Evolutionary conservation across 2,888 invertebrate species (phyloP), one percentile per base, ranked within the genome.

Genomic region (Salticus scenicus): DNA sequence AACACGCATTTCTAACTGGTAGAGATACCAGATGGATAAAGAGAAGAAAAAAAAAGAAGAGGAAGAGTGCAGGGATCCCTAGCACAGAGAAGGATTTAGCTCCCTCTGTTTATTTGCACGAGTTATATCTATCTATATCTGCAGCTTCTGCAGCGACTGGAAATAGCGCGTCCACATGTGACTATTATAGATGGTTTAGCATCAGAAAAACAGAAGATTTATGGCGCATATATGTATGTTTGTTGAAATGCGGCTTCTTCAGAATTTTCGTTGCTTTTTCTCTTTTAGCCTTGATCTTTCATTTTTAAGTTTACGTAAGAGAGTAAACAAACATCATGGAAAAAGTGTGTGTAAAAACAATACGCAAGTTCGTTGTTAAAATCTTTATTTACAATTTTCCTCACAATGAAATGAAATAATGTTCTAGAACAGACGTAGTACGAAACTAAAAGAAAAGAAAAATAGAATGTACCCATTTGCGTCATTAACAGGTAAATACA

Each of bases 21-120:
- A 57, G 57, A 57, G 57, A 57, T 57, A 57, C 57, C 57, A 57
- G 57, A 57, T 57, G 57, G 57, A 57, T 57, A 57, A 57, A 57
- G 57, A 24, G 24, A 4, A 8, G 12, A 57, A 57, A 57, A 57
- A 17, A 12, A 24, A 24, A 57, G 57, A 24, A 24, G 5, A 57
- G 8, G 20, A 10, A 7, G 7, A 7, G 37, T 37, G 7, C 10
- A 7, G 4, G 4, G 7, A 4, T 7, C 37, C 37, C 7, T 7
- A 10, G 7, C 7, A 4, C 7, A 37, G 4, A 37, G 4, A 7
- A 4, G 37, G 2, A 12, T 57, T 20, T 17, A 1, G 1, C 57
- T 24, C 2, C 14, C 24, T 7, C 20, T 57, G 57, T 57, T 57
- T 57, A 57, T 57, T 57, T 57, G 57, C 24, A 24, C 24, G 20